Conservation (phyloP, 1,140 invertebrate genomes). For the Hyles euphorbiae region DNA sequence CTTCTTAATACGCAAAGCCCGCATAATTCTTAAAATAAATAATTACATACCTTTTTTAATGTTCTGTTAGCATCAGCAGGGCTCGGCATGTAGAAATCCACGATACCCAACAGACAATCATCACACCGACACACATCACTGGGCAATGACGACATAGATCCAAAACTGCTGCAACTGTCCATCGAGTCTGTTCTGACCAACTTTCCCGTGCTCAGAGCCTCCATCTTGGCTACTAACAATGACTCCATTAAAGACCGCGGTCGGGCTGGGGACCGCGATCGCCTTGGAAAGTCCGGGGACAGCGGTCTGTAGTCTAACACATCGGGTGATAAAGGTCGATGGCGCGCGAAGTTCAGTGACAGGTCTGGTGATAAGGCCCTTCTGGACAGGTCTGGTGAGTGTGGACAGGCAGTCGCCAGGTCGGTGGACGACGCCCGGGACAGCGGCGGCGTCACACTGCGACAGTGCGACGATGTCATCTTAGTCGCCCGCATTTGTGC, state of each 20-base stretch:
- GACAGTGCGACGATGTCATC: slow-evolving; percentile 67
- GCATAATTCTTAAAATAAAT: too few species aligned
- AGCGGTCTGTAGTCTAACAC: slow-evolving; percentile 29
- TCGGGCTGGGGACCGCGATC: slow-evolving; percentile 68
- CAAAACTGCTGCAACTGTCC: slow-evolving; percentile 85
- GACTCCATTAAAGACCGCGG: slow-evolving; percentile 86
- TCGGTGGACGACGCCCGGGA: slow-evolving; percentile 56
- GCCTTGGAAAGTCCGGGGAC: slow-evolving; percentile 57
- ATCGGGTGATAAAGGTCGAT: slow-evolving; percentile 34
- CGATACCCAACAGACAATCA: slow-evolving; percentile 88
- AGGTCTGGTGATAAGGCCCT: slow-evolving; percentile 31
- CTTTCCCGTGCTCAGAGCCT: slow-evolving; percentile 72
- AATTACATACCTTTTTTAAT: slow-evolving; percentile 79
- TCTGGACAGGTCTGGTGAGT: slow-evolving; percentile 37
- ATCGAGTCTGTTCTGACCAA: slow-evolving; percentile 84
- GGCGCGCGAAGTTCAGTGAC: slow-evolving; percentile 29
- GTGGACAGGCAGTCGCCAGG: slow-evolving; percentile 22
- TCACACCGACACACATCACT: slow-evolving; percentile 88
- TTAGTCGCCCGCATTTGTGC: slow-evolving; percentile 60
- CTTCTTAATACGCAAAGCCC: too few species aligned
- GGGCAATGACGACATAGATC: slow-evolving; percentile 79
- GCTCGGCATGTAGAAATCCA: slow-evolving; percentile 82
- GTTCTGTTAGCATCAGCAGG: slow-evolving; percentile 73
- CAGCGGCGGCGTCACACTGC: slow-evolving; percentile 63
- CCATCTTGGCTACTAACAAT: slow-evolving; percentile 86